phyloP scores from a whole-genome alignment of 2,797 vertebrate species.

The Pitangus sulphuratus region DNA sequence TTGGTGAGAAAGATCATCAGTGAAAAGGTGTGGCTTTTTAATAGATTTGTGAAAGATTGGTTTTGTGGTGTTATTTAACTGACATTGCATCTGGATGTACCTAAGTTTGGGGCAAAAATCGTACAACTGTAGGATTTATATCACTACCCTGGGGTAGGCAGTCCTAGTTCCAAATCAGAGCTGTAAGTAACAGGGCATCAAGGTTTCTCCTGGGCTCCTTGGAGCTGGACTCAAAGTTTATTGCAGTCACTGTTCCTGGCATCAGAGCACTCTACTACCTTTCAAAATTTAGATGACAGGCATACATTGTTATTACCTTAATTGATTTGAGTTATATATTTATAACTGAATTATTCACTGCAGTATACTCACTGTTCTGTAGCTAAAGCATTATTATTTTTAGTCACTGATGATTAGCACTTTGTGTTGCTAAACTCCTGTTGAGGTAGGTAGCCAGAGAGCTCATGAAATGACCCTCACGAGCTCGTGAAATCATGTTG shows the following conservation, averaged over 20 bases:
- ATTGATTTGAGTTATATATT: not conserved
- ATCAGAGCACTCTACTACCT: not conserved
- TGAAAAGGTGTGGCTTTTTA: not conserved
- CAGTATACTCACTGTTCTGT: not conserved
- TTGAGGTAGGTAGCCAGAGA: not conserved
- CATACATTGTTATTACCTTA: not conserved
- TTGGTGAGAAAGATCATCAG: not conserved
- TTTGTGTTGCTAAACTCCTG: not conserved
- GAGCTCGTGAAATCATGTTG: not conserved
- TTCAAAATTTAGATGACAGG: not conserved
- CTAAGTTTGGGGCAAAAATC: not conserved
- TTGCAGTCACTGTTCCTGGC: not conserved
- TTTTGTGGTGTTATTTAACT: not conserved
- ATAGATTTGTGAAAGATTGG: not conserved
- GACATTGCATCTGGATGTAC: not conserved
- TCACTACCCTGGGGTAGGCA: not conserved
- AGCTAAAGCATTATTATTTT: not conserved
- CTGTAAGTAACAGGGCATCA: not conserved
- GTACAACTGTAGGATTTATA: not conserved
- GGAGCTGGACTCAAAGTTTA: not conserved
- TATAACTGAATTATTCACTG: not conserved
- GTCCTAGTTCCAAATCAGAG: not conserved
- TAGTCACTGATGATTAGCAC: not conserved
- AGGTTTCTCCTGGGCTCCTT: not conserved
- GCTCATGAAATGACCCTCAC: not conserved